Conservation (phyloP, 2,888 invertebrate genomes). For the Panopea generosa region DNA sequence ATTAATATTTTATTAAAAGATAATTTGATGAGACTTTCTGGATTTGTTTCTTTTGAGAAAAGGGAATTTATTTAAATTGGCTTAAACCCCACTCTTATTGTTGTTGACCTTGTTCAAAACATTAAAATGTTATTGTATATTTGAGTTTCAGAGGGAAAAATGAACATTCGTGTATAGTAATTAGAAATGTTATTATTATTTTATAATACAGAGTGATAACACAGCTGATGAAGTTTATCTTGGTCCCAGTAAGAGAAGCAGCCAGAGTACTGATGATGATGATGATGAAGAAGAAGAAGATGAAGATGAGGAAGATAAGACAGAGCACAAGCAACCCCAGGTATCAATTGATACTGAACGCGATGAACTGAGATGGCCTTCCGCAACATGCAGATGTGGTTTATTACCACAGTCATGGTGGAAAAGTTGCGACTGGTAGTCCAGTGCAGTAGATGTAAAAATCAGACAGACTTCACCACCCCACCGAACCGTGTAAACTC, state of each 20-base stretch:
- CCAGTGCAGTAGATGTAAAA: slow-evolving; percentile 80
- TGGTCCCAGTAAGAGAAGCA: too few relatives aligned
- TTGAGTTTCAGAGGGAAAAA: too few relatives aligned
- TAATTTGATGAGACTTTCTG: too few relatives aligned
- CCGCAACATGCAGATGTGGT: slow-evolving; percentile 79
- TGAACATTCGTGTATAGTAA: too few relatives aligned
- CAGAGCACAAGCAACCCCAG: slow-evolving; percentile 29
- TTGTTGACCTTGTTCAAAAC: too few relatives aligned
- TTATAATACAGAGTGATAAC: slow-evolving; percentile 13
- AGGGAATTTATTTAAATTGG: too few relatives aligned
- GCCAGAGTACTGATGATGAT: neutral
- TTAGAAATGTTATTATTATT: neutral
- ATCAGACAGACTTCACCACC: slow-evolving; percentile 76
- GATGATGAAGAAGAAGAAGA: too few relatives aligned
- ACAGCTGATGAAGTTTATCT: neutral
- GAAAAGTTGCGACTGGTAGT: slow-evolving; percentile 77
- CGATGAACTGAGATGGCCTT: slow-evolving; percentile 83
- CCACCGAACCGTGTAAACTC: slow-evolving; percentile 74
- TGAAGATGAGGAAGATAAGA: slow-evolving; percentile 12
- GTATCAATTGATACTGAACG: slow-evolving; percentile 60
- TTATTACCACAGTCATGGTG: slow-evolving; percentile 78
- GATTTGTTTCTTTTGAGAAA: too few relatives aligned
- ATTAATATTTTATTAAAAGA: too few relatives aligned
- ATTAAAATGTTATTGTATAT: too few relatives aligned
- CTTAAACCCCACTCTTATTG: too few relatives aligned